phyloP scores from a whole-genome alignment of 2,888 invertebrate species.

The Biston stratarius region DNA sequence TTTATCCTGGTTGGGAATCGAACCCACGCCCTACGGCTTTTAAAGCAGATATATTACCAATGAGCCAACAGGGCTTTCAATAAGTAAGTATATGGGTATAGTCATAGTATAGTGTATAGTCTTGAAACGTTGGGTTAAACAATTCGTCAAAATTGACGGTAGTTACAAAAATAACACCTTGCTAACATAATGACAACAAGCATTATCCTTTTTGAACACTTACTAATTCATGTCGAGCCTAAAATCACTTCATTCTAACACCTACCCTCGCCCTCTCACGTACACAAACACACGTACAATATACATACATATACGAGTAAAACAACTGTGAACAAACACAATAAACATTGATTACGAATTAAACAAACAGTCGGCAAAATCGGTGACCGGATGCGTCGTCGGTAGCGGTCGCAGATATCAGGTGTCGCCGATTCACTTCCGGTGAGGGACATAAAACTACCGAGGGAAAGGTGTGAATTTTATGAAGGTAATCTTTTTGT shows the following conservation, averaged over 20 bases:
- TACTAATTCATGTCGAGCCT: not conserved
- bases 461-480: not conserved
- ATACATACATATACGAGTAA: not conserved
- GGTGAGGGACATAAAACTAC: constrained; percentile 8
- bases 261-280: not conserved
- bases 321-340: constrained; percentile 23
- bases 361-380: constrained; percentile 46
- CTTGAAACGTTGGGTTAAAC: no score
- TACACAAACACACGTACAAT: not conserved
- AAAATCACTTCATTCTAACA: constrained; percentile 9
- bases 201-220: not conserved
- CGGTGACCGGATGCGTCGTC: constrained; percentile 39
- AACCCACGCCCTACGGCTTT: no score
- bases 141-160: no score
- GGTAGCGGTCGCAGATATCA: constrained; percentile 45
- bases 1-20: no score
- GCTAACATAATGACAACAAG: not conserved
- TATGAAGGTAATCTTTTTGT: no score
- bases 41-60: no score
- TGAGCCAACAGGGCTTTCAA: no score
- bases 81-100: no score
- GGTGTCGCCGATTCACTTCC: constrained; percentile 37
- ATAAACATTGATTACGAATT: constrained; percentile 45
- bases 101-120: no score
- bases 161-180: no score